phyloP scores from a whole-genome alignment of 2,113 vertebrate genomes.

The Meles meles region DNA sequence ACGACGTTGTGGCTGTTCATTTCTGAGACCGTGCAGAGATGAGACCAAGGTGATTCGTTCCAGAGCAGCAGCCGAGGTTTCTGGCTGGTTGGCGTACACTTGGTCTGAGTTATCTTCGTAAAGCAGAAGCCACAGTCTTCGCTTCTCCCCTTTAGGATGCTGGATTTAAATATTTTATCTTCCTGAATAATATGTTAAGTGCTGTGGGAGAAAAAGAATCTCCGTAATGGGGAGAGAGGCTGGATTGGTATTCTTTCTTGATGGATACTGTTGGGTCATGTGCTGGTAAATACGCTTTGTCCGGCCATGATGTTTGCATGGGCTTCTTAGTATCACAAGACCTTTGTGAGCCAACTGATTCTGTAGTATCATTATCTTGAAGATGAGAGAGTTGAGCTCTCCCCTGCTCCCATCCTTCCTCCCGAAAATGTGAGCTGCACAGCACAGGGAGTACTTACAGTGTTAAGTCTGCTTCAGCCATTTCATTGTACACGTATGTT shows the following conservation, averaged over 20 bases:
- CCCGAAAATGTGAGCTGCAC: not conserved
- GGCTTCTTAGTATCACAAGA: not conserved
- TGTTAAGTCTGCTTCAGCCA: not conserved
- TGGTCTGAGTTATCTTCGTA: not conserved
- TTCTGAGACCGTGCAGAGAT: constrained; percentile 3
- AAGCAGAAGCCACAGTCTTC: constrained; percentile 50
- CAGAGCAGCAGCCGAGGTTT: not conserved
- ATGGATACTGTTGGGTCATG: not conserved
- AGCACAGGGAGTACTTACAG: not conserved
- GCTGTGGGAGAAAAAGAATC: not conserved
- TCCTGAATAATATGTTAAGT: not conserved
- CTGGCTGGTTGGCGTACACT: not conserved
- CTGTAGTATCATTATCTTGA: not conserved
- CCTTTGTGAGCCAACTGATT: not conserved
- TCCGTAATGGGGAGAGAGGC: not conserved
- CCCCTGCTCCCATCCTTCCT: not conserved
- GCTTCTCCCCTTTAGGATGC: constrained; percentile 3
- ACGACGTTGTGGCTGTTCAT: not conserved
- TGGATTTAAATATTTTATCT: constrained; percentile 43
- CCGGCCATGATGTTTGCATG: not conserved
- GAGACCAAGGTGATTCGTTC: constrained; percentile 53
- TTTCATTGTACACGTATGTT: not conserved
- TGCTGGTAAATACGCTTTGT: not conserved
- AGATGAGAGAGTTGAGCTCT: not conserved
- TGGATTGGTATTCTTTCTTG: not conserved